A percentile compares a stretch with the other conserved stretches of the same genome.
Evolutionary conservation across 35 echinoderm and acorn worm genomes (phyloP).

Genomic region (Anneissia japonica): DNA sequence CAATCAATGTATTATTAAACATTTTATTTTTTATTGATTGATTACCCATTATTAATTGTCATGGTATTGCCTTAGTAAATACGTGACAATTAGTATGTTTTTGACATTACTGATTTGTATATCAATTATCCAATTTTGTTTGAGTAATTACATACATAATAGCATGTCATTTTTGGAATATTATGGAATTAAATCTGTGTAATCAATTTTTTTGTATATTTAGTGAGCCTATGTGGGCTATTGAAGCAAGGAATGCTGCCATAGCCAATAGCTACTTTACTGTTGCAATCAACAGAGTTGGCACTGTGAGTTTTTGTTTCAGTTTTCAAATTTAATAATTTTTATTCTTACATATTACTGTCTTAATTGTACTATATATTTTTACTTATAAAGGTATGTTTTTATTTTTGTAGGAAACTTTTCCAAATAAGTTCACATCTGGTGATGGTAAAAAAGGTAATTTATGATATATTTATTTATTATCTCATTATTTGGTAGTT

Average conservation of each 20-base stretch:
- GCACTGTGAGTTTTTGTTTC: constrained; percentile 54
- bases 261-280: constrained; percentile 95
- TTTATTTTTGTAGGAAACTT: constrained; percentile 57
- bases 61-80: not conserved
- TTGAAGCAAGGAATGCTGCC: constrained; percentile 95
- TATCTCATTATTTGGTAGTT: too few relatives aligned
- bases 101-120: not conserved
- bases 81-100: too few relatives aligned
- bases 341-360: not conserved
- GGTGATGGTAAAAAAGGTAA: constrained; percentile 98
- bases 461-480: not conserved
- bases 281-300: constrained; percentile 87
- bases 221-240: constrained; percentile 95
- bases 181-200: not conserved
- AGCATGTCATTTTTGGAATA: not conserved
- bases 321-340: not conserved
- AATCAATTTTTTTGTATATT: constrained; percentile 2
- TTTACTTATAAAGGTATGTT: not conserved
- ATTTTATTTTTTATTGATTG: too few relatives aligned
- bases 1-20: too few relatives aligned
- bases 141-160: not conserved
- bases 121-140: not conserved
- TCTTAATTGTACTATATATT: not conserved
- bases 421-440: constrained; percentile 87
- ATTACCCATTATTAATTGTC: too few relatives aligned